Evolutionary conservation across 2,797 vertebrate species (phyloP), one percentile per base, ranked within the genome.

Genomic region (Spatula clypeata): DNA sequence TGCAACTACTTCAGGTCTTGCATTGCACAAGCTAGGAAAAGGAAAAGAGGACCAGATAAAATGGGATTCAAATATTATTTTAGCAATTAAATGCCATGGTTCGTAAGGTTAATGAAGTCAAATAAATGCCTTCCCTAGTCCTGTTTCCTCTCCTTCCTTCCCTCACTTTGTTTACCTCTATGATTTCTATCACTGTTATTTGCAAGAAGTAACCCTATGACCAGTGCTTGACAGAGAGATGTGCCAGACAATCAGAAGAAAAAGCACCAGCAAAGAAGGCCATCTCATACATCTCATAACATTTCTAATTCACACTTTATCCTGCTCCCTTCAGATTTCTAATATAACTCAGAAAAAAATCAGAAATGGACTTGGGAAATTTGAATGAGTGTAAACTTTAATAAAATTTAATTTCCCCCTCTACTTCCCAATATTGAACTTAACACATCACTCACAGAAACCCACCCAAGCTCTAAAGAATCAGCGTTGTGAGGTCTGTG

Each of bases 391-490:
- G 32, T 69, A 66, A 91, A 92, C 53, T 57, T 82, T 32, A 51
- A 71, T 61, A 94, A 88, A 96, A 96, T 64, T 67, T 57, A 38
- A 76, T 94, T 94, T 96, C 51, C 57, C 83, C 80, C 16, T 42
- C 15, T 80, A 42, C 15, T 11, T 86, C 44, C 73, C 62, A 84
- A 15, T 45, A 55, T 69, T 76, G 83, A 82, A 82, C 88, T 91
- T 94, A 92, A 94, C 87, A 80, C 66, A 70, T 90, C 47, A 31
- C 60, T 93, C 49, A 42, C 66, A 79, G 58, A 93, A 95, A 95
- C 91, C 88, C 94, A 95, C 88, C 88, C 91, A 94, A 44, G 57
- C 54, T 94, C 86, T 93, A 86, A 96, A 93, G 80, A 54, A 58
- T 73, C 82, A 88, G 60, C 40, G 55, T 85, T 93, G 70, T 85